phyloP scores from a whole-genome alignment of 2,888 invertebrate species.

The Campoplex capitator region DNA sequence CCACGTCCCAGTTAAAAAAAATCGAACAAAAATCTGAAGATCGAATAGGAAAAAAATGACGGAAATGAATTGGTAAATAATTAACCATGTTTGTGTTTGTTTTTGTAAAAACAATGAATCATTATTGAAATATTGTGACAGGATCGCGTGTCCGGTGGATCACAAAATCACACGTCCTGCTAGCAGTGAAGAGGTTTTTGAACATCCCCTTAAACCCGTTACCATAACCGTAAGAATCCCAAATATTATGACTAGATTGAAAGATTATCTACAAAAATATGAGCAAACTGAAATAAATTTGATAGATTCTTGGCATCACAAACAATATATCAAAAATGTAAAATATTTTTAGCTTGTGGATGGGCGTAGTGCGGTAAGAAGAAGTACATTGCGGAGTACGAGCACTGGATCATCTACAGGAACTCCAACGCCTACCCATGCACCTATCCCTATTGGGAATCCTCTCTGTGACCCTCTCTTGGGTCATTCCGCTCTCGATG shows the following conservation, averaged over 20 bases:
- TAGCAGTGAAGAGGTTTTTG: constrained; percentile 83
- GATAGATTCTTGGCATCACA: not conserved
- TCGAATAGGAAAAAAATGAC: constrained; percentile 71
- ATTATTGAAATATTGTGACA: constrained; percentile 62
- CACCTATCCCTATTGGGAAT: constrained; percentile 81
- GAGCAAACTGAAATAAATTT: not conserved
- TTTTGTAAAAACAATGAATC: not conserved
- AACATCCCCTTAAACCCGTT: constrained; percentile 87
- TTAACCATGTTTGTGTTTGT: not conserved
- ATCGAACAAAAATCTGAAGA: not conserved
- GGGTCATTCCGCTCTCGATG: constrained; percentile 87
- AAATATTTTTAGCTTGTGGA: constrained; percentile 83
- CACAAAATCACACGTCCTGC: constrained; percentile 71
- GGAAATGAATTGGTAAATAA: constrained; percentile 77
- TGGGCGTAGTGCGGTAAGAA: constrained; percentile 85
- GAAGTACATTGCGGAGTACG: constrained; percentile 85
- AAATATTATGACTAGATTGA: not conserved
- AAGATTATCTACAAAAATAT: not conserved
- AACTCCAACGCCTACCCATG: constrained; percentile 81
- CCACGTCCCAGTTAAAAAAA: not conserved
- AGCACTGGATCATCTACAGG: constrained; percentile 86
- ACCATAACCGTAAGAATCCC: constrained; percentile 83
- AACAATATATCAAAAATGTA: not conserved
- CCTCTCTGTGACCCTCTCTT: constrained; percentile 86
- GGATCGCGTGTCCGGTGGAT: constrained; percentile 78